Conservation (phyloP, 2,113 vertebrate species). For the Sus scrofa region DNA sequence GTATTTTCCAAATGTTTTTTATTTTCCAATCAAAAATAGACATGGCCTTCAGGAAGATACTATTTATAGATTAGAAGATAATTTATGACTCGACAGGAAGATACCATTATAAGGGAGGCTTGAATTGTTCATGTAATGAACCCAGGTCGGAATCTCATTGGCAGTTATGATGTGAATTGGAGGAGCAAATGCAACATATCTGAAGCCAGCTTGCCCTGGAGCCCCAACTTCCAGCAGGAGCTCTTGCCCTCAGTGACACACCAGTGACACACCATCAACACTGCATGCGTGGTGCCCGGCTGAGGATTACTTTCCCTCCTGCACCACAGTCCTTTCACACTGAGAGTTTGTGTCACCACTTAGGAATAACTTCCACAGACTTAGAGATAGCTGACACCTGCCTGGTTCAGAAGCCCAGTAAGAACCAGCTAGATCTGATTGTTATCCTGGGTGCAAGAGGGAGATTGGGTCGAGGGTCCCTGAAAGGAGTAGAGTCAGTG, state of each 20-base stretch:
- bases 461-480: background rate
- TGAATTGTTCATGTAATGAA: background rate
- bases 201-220: background rate
- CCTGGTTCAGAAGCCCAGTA: background rate
- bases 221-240: too few relatives aligned
- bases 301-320: background rate
- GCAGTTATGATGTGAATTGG: background rate
- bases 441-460: background rate
- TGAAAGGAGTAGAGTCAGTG: background rate
- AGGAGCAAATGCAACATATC: background rate
- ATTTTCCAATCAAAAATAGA: background rate
- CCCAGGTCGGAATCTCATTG: background rate
- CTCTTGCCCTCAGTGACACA: background rate
- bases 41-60: background rate
- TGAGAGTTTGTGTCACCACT: background rate
- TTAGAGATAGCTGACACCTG: background rate
- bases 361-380: background rate
- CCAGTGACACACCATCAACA: background rate
- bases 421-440: background rate
- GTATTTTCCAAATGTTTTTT: conserved; percentile 33
- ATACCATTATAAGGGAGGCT: background rate
- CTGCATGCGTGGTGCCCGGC: background rate
- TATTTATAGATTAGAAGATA: conserved; percentile 5
- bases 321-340: background rate
- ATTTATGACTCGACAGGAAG: background rate